Percentiles rank a stretch among this genome's conserved stretches.
phyloP scores from a whole-genome alignment of 2,888 invertebrate species.

The Harmothoe impar region DNA sequence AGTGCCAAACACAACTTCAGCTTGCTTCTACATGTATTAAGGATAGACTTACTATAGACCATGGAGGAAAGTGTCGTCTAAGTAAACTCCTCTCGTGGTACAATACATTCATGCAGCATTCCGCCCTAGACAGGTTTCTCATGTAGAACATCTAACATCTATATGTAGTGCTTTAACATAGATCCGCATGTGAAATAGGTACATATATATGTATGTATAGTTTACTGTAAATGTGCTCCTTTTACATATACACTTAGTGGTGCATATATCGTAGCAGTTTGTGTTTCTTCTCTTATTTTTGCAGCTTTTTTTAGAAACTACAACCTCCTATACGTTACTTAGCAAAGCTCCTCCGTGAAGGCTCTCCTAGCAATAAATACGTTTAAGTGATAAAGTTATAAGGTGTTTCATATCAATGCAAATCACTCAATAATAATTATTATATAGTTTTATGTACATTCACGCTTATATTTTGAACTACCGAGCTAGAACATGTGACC shows the following conservation, averaged over 20 bases:
- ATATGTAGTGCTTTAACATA: background rate
- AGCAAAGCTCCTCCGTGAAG: background rate
- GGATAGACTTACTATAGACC: background rate
- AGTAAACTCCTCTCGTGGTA: background rate
- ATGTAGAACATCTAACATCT: background rate
- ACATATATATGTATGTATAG: background rate
- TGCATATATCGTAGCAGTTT: constrained; percentile 36
- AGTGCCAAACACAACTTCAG: background rate
- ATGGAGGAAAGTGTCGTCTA: no score
- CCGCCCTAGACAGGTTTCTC: background rate
- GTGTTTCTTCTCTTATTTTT: constrained; percentile 30
- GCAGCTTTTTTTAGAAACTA: constrained; percentile 27
- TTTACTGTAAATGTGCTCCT: background rate
- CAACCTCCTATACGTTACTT: background rate
- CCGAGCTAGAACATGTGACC: constrained; percentile 14
- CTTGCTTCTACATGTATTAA: background rate
- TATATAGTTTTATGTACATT: background rate
- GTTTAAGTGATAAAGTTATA: constrained; percentile 4
- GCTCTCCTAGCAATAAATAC: background rate
- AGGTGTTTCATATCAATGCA: background rate
- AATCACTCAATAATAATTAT: background rate
- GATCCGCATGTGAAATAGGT: background rate
- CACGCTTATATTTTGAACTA: background rate
- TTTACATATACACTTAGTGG: background rate
- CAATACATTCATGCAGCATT: constrained; percentile 20